A percentile compares a stretch with the other conserved stretches of the same genome.
phyloP scores from a whole-genome alignment of 1,140 invertebrate species.

The Drosophila guanche region DNA sequence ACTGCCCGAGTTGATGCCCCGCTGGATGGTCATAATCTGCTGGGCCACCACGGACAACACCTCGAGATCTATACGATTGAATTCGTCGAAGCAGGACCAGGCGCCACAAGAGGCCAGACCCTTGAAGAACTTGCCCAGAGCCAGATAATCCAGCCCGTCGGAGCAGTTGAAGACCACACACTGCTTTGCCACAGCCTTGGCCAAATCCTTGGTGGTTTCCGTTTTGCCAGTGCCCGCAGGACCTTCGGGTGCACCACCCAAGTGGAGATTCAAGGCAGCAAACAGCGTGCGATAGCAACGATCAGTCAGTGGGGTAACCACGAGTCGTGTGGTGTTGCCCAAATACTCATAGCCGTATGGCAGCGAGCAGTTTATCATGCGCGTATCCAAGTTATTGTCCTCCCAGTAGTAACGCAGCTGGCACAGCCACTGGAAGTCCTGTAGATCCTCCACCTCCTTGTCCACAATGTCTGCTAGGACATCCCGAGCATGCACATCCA shows the following conservation, averaged over 20 bases:
- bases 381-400: slow-evolving; percentile 89
- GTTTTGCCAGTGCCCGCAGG: slow-evolving; percentile 98
- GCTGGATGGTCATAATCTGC: slow-evolving; percentile 92
- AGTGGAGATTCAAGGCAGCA: slow-evolving; percentile 93
- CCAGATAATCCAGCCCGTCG: slow-evolving; percentile 95
- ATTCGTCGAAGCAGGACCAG: slow-evolving; percentile 99
- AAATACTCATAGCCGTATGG: slow-evolving; percentile 98
- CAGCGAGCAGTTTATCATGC: slow-evolving; percentile 96
- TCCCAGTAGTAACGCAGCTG: slow-evolving; percentile 98
- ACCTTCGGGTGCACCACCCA: slow-evolving; percentile 95
- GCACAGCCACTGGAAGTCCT: slow-evolving; percentile 96
- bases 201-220: slow-evolving; percentile 97
- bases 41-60: slow-evolving; percentile 97
- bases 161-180: slow-evolving; percentile 99
- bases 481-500: slow-evolving; percentile 96
- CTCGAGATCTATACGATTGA: slow-evolving; percentile 93
- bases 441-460: slow-evolving; percentile 87
- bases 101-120: slow-evolving; percentile 97
- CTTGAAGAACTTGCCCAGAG: slow-evolving; percentile 98
- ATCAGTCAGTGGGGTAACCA: slow-evolving; percentile 96
- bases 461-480: slow-evolving; percentile 90
- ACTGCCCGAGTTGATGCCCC: slow-evolving; percentile 90
- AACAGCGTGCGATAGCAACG: slow-evolving; percentile 96
- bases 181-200: slow-evolving; percentile 97
- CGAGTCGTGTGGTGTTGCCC: slow-evolving; percentile 93